Evolutionary conservation across 2,888 invertebrate genomes (phyloP).

Genomic region (Catocala sponsa): DNA sequence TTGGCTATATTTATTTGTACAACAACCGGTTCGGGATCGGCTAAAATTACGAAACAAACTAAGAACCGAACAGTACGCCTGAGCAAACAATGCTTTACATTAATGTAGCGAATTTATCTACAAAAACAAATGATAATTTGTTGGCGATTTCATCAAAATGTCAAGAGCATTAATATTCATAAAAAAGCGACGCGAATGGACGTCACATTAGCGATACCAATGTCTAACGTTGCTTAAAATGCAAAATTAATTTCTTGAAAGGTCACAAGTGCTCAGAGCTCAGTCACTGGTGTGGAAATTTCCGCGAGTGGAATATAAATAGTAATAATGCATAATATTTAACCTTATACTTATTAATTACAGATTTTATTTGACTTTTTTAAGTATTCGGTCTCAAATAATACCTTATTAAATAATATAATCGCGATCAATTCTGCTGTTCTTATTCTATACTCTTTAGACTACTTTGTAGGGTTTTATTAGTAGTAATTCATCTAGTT

Average conservation of each 20-base stretch:
- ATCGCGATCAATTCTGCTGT: too few relatives aligned
- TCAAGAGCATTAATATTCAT: conserved; percentile 47
- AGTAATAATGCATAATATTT: too few relatives aligned
- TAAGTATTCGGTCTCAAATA: too few relatives aligned
- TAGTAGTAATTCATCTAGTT: neutral
- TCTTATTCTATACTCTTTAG: too few relatives aligned
- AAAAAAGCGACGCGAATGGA: conserved; percentile 41
- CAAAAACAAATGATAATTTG: conserved; percentile 37
- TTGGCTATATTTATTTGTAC: conserved; percentile 3
- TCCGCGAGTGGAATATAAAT: conserved; percentile 22
- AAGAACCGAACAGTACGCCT: conserved; percentile 3
- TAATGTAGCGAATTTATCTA: conserved; percentile 28
- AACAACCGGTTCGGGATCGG: conserved; percentile 7
- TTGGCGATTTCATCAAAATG: conserved; percentile 45
- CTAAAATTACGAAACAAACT: conserved; percentile 2
- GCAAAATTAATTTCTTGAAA: conserved; percentile 56
- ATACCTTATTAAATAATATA: too few relatives aligned
- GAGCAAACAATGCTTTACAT: conserved; percentile 11
- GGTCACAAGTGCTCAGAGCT: conserved; percentile 47
- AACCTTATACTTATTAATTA: too few relatives aligned
- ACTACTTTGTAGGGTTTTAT: neutral
- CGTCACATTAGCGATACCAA: conserved; percentile 46
- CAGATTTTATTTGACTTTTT: too few relatives aligned
- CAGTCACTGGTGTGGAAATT: conserved; percentile 47
- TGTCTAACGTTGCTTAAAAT: conserved; percentile 47